Base-by-base conservation (phyloP, 1,140 invertebrate genomes). In the Aplysia californica region DNA sequence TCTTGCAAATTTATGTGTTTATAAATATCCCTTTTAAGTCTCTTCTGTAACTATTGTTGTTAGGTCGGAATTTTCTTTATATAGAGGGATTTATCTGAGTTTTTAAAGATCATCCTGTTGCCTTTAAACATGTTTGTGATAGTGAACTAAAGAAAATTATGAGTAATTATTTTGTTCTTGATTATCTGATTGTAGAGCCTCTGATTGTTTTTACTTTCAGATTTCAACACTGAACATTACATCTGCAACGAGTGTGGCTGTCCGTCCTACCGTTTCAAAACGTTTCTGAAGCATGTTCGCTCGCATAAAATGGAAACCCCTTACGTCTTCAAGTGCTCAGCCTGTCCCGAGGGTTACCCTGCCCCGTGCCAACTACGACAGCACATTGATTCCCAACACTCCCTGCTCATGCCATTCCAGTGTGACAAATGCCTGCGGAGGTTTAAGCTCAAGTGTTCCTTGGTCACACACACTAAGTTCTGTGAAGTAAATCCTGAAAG, bases 361-460 rank as follows among this genome's bases (percentile, higher is more conserved):
- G 33, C 56, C 15, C 35, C 71, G 1, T 74, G 71, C 38, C 21
- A 64, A 39, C 71, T 74, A 3, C 70, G 70, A 3, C 23, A 39
- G n/a, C 70, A 73, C 26, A 61, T 73, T 23, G 70, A 73, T 44
- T 31, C 41, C 2, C 70, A 61, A 20, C 70, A 73, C 39, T 61
- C 70, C 23, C 70, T 59, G 18, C 35, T 73, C 18, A 35, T 36
- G 58, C 70, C 70, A 3, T 73, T 61, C 56, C 70, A 73, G 31
- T 73, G 70, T 36, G 2, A 38, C 33, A 55, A 38, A 2, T 73
- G 70, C 56, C 35, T 71, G 1, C 55, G 56, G 3, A 59, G 70
- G 18, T 73, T 73, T 39, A 73, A 73, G 31, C 38, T 73, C 15
- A 73, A 61, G 23, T 18, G 70, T 39, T 73, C 70, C 23, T 23